A percentile compares a stretch with the other conserved stretches of the same genome.
Conservation (phyloP, 2,888 invertebrate species). For the Holacanthella duospinosa region DNA sequence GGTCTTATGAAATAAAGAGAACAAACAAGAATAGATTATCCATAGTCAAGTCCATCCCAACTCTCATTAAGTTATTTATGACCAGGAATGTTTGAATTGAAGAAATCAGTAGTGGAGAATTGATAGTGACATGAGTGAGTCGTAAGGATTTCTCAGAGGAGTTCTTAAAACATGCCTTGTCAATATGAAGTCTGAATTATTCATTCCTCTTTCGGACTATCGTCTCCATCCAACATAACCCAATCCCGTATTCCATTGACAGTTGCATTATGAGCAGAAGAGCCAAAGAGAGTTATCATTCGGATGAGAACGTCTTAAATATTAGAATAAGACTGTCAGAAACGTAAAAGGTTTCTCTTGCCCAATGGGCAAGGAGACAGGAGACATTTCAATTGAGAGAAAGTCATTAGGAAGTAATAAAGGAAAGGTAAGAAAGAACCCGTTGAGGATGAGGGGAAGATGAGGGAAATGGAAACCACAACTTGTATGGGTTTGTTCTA, state of each 20-base stretch:
- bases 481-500: background rate
- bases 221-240: too few species aligned
- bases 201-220: background rate
- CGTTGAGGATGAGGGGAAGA: too few species aligned
- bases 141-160: background rate
- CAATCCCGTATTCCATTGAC: too few species aligned
- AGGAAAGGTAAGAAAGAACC: too few species aligned
- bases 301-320: background rate
- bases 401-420: too few species aligned
- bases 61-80: background rate
- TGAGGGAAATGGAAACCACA: too few species aligned
- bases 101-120: background rate
- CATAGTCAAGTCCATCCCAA: background rate
- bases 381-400: too few species aligned
- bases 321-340: background rate
- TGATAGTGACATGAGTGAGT: background rate
- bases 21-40: background rate
- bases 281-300: background rate
- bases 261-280: background rate
- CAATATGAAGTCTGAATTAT: background rate
- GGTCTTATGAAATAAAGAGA: too few species aligned
- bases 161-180: background rate
- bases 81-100: background rate
- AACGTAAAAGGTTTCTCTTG: background rate
- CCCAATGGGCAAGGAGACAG: too few species aligned